These are phyloP conservation scores for Agrochola circellaris DNA, from an alignment of 2,888 invertebrate species.

Conservation along the genomic window DNA sequence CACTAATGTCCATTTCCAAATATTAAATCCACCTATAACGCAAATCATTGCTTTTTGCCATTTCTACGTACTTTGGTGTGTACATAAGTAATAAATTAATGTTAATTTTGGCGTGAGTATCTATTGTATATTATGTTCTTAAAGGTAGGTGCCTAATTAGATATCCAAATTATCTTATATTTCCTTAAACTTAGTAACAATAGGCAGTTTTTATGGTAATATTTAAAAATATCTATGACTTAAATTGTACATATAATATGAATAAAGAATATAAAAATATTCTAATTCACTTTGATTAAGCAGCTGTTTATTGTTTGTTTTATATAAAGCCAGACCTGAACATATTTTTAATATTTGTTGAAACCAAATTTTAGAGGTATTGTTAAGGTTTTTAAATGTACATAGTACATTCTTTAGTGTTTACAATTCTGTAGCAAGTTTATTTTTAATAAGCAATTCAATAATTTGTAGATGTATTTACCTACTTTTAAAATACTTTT, in stretches of 20 bases:
- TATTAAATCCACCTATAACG: conserved; percentile 14
- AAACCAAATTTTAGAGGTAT: not conserved
- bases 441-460: not conserved
- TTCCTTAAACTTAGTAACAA: not conserved
- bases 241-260: not conserved
- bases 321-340: not conserved
- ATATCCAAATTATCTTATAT: not conserved
- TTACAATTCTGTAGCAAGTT: not conserved
- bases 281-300: not conserved
- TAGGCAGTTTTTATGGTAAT: not conserved
- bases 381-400: conserved; percentile 5
- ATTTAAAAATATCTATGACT: not conserved
- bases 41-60: conserved; percentile 46
- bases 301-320: not conserved
- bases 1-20: conserved; percentile 21
- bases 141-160: not conserved
- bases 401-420: not conserved
- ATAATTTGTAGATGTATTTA: not conserved
- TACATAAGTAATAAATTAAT: conserved; percentile 4
- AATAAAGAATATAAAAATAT: not conserved
- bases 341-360: not conserved
- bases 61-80: conserved; percentile 24
- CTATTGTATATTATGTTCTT: conserved; percentile 13
- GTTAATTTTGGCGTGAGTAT: not conserved
- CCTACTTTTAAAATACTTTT: no score